Evolutionary conservation across 2,113 vertebrate species (phyloP).

Genomic region (Odocoileus hemionus): DNA sequence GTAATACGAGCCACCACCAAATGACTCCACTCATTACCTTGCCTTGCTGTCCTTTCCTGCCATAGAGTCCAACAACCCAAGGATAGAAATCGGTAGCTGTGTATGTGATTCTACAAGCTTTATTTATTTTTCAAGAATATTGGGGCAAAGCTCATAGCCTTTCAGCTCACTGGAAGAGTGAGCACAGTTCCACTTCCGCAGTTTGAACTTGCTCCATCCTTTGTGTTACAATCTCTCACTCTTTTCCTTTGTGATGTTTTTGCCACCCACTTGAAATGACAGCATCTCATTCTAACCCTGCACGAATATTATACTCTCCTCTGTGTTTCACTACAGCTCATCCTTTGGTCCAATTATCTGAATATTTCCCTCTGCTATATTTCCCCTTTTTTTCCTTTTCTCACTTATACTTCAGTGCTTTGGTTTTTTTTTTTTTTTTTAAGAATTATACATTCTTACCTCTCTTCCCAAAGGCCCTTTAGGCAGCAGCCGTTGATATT

Average conservation of each 20-base stretch:
- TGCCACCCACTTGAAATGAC: rapidly evolving
- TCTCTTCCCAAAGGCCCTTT: constrained; percentile 13
- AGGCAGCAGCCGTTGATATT: constrained; percentile 5
- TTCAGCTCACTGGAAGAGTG: background rate
- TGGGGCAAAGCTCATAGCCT: background rate
- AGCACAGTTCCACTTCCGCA: background rate
- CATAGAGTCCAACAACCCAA: background rate
- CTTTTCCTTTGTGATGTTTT: background rate
- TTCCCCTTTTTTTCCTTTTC: background rate
- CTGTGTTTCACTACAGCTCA: background rate
- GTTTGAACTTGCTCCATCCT: background rate
- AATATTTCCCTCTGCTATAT: background rate
- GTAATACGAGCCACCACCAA: background rate
- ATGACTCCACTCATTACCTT: background rate
- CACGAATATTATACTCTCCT: rapidly evolving
- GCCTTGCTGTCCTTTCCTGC: background rate
- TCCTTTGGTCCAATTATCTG: background rate
- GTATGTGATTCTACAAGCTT: background rate
- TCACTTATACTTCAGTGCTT: background rate
- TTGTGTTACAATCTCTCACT: background rate
- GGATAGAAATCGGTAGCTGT: background rate
- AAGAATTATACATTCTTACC: constrained; percentile 3
- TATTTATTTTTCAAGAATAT: background rate
- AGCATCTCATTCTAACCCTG: background rate
- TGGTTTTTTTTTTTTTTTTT: background rate